Evolutionary conservation across 2,797 vertebrate species (phyloP).

Genomic region (Sorex maritimensis): DNA sequence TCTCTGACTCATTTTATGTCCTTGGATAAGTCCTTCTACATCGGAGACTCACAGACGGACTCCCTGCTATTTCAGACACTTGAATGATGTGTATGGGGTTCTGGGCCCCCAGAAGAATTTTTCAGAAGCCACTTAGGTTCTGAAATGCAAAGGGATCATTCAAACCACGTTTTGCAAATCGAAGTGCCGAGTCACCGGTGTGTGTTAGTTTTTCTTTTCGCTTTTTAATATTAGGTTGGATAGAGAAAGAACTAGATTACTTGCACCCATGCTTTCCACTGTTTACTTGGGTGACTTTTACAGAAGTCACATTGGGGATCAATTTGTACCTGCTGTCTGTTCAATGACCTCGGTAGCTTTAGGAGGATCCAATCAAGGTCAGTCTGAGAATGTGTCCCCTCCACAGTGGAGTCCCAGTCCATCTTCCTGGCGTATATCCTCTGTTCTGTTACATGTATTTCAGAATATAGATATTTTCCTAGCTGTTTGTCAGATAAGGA

Average conservation of each 20-base stretch:
- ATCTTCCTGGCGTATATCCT: neutral
- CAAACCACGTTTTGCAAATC: neutral
- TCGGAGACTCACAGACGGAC: neutral
- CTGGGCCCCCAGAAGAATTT: neutral
- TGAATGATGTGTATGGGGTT: neutral
- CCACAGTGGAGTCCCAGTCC: neutral
- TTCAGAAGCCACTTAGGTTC: neutral
- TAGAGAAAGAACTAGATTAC: neutral
- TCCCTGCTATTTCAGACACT: neutral
- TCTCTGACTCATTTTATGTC: constrained; percentile 80
- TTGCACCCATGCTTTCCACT: neutral
- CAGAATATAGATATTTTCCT: neutral
- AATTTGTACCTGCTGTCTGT: neutral
- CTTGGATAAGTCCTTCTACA: constrained; percentile 53
- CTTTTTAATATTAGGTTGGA: neutral
- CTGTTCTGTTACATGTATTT: neutral
- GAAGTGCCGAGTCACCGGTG: neutral
- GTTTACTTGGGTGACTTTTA: neutral
- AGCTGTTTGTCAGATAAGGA: neutral
- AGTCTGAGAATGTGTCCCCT: neutral
- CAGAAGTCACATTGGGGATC: neutral
- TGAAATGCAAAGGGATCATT: neutral
- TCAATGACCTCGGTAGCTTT: neutral
- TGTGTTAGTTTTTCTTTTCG: neutral
- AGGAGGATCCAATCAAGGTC: neutral